Evolutionary conservation across 2,888 invertebrate species (phyloP).

Genomic region (Parnassius smintheus): DNA sequence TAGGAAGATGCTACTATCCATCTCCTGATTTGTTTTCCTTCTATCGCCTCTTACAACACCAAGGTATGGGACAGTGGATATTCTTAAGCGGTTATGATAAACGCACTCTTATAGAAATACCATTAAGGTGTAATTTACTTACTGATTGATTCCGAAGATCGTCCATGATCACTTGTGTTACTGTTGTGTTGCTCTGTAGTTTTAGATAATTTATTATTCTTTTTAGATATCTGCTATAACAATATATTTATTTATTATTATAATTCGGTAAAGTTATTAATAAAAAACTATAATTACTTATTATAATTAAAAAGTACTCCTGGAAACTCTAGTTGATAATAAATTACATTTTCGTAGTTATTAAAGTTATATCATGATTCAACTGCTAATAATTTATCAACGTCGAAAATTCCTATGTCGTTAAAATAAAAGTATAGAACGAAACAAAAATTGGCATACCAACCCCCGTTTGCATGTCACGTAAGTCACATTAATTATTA

Average conservation of each 20-base stretch:
- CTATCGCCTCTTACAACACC: no score
- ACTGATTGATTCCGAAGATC: conserved; percentile 22
- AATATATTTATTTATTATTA: neutral
- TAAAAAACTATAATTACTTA: neutral
- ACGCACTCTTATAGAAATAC: no score
- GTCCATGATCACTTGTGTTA: conserved; percentile 15
- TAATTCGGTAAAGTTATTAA: neutral
- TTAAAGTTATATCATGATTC: neutral
- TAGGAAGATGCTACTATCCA: no score
- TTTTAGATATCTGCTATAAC: conserved; percentile 11
- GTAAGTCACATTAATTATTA: conserved; percentile 69
- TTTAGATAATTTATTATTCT: conserved; percentile 10
- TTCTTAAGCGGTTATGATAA: no score
- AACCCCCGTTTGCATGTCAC: conserved; percentile 56
- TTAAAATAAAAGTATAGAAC: conserved; percentile 30
- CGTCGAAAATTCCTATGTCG: conserved; percentile 17
- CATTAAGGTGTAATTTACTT: neutral
- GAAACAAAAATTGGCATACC: conserved; percentile 36
- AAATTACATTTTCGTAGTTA: neutral
- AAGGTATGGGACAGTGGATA: no score
- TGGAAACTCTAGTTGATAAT: neutral
- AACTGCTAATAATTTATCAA: conserved; percentile 16
- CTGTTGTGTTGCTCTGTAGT: conserved; percentile 1
- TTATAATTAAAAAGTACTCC: neutral
- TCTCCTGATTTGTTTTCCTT: no score